phyloP scores from a whole-genome alignment of 2,797 vertebrate genomes.

The Hydrophis major region DNA sequence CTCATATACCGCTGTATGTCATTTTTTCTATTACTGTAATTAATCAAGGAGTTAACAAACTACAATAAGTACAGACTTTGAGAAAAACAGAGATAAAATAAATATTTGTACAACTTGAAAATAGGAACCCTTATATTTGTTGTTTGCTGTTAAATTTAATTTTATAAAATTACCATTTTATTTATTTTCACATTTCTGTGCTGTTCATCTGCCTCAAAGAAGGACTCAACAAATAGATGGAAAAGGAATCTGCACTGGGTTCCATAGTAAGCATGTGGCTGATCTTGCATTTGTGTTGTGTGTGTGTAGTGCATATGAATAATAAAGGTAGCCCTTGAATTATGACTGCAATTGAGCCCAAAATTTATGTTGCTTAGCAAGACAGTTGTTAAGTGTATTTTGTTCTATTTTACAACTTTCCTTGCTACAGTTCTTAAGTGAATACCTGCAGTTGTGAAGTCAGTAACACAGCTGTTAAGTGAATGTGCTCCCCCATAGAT shows the following conservation, averaged over 20 bases:
- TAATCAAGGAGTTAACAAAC: not conserved
- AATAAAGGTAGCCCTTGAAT: not conserved
- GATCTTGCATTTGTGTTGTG: not conserved
- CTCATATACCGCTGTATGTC: slow-evolving; percentile 38
- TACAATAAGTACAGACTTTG: not conserved
- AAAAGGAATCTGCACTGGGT: not conserved
- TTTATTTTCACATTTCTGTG: not conserved
- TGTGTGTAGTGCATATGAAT: not conserved
- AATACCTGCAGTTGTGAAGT: not conserved
- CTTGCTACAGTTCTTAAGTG: not conserved
- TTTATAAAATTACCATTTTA: not conserved
- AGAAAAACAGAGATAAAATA: not conserved
- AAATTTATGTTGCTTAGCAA: not conserved
- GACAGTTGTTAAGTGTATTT: not conserved
- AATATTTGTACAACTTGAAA: not conserved
- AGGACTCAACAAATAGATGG: not conserved
- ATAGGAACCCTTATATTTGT: not conserved
- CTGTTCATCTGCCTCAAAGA: not conserved
- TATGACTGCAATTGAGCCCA: not conserved
- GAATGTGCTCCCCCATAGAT: not conserved
- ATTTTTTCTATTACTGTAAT: slow-evolving; percentile 31
- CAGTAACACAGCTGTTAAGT: not conserved
- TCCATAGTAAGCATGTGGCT: not conserved
- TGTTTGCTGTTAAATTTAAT: not conserved
- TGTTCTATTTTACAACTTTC: not conserved